phyloP scores from a whole-genome alignment of 1,140 invertebrate genomes.

The Kradibia gibbosae region DNA sequence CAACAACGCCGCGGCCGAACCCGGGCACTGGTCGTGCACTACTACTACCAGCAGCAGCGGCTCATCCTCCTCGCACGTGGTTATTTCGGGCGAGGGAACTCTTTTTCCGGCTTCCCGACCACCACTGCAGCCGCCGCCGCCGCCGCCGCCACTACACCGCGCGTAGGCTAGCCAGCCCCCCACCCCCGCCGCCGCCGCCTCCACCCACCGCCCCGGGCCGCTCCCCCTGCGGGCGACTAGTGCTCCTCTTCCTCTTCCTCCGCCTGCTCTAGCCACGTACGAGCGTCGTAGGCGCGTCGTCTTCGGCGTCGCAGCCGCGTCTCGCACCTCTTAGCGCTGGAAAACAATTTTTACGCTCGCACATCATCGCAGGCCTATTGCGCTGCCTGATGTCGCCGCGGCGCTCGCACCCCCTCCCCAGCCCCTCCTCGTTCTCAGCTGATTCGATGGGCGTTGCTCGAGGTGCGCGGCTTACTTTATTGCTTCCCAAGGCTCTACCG shows the following conservation, averaged over 20 bases:
- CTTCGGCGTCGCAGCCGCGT: not conserved
- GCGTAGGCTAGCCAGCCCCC: too few species aligned
- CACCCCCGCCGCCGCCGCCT: not conserved
- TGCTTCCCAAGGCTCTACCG: not conserved
- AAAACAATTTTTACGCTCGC: slow-evolving; percentile 11
- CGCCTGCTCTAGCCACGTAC: too few species aligned
- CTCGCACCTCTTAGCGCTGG: not conserved
- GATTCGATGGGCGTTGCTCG: slow-evolving; percentile 15
- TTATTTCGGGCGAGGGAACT: slow-evolving; percentile 39
- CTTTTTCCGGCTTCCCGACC: slow-evolving; percentile 36
- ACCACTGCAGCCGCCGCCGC: not conserved
- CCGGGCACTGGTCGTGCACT: not conserved
- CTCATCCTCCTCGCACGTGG: slow-evolving; percentile 37
- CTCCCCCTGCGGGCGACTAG: not conserved
- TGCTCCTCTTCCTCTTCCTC: not conserved
- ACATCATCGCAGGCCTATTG: not conserved
- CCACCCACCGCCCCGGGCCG: not conserved
- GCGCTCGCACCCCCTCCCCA: not conserved
- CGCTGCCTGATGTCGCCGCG: not conserved
- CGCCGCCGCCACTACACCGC: not conserved
- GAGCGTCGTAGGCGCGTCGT: too few species aligned
- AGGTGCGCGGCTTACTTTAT: not conserved
- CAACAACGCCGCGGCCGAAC: slow-evolving; percentile 20
- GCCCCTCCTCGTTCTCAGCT: not conserved
- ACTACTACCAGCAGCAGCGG: not conserved